Conservation (phyloP, 2,113 vertebrate species). For the Pongo abelii region DNA sequence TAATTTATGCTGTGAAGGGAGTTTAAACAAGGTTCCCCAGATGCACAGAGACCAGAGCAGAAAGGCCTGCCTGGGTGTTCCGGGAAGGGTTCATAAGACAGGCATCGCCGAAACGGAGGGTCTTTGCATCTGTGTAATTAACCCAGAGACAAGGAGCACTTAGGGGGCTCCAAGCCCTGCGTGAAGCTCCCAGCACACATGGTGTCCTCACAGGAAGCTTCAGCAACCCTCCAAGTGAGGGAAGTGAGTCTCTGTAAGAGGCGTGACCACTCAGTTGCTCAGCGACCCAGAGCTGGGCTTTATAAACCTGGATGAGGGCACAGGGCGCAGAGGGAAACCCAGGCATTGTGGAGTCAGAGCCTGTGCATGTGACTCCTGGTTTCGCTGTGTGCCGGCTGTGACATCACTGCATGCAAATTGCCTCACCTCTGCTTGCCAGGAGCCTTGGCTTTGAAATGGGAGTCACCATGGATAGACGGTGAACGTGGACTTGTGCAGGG, state of each 20-base stretch:
- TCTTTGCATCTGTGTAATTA: neutral
- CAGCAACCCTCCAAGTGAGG: no score
- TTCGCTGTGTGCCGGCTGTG: neutral
- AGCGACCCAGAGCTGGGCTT: no score
- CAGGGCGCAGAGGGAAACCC: neutral
- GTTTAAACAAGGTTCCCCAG: neutral
- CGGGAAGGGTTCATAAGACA: no score
- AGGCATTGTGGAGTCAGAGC: neutral
- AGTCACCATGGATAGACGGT: no score
- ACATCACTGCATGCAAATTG: neutral
- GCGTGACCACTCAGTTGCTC: neutral
- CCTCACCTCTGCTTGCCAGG: neutral
- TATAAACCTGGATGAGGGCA: neutral
- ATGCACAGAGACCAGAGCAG: neutral
- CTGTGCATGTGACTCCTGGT: neutral
- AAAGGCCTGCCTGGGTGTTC: neutral
- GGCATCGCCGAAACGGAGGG: no score
- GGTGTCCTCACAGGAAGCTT: neutral
- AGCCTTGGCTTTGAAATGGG: neutral
- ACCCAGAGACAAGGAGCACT: neutral
- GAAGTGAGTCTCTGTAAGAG: neutral
- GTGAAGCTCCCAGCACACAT: neutral
- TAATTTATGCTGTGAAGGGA: neutral
- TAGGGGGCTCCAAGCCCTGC: no score
- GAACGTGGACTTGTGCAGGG: neutral